Percentiles rank a stretch among this genome's conserved stretches.
phyloP scores from a whole-genome alignment of 2,888 invertebrate species.

The Pimpla rufipes region DNA sequence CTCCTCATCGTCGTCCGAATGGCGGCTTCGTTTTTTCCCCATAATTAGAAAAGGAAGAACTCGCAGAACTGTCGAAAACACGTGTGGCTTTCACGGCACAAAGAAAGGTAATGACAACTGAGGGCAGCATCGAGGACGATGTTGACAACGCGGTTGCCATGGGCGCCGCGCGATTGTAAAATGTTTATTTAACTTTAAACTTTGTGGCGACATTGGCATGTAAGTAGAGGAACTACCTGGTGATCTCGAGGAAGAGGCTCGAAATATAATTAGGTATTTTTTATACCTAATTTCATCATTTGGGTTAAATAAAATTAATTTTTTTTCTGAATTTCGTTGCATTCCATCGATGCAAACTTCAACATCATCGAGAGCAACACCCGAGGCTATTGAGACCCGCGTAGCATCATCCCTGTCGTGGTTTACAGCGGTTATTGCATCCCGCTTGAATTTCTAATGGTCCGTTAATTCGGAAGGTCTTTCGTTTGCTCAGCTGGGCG shows the following conservation, averaged over 20 bases:
- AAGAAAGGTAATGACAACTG: constrained; percentile 22
- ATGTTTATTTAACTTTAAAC: background rate
- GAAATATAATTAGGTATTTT: constrained; percentile 11
- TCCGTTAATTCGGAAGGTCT: constrained; percentile 79
- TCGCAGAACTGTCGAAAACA: constrained; percentile 3
- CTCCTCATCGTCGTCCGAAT: constrained; percentile 22
- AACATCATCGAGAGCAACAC: constrained; percentile 44
- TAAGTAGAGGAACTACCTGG: background rate
- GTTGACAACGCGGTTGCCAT: background rate
- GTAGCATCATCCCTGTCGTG: constrained; percentile 36
- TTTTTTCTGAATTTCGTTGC: too few relatives aligned
- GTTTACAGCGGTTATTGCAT: constrained; percentile 68
- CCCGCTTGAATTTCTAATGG: constrained; percentile 81
- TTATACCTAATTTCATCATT: too few relatives aligned
- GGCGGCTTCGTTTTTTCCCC: constrained; percentile 16
- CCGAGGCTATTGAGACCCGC: constrained; percentile 12
- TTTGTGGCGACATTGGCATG: background rate
- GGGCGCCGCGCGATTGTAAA: background rate
- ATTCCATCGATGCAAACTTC: too few relatives aligned
- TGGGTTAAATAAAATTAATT: too few relatives aligned
- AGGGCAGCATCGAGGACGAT: background rate
- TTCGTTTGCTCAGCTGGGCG: constrained; percentile 82
- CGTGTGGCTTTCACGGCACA: constrained; percentile 20
- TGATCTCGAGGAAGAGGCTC: background rate
- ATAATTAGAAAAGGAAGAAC: constrained; percentile 6